These are phyloP conservation scores for Actinia tenebrosa DNA, from an alignment of 64 coral and sea anemone genomes.

Conservation along the genomic window DNA sequence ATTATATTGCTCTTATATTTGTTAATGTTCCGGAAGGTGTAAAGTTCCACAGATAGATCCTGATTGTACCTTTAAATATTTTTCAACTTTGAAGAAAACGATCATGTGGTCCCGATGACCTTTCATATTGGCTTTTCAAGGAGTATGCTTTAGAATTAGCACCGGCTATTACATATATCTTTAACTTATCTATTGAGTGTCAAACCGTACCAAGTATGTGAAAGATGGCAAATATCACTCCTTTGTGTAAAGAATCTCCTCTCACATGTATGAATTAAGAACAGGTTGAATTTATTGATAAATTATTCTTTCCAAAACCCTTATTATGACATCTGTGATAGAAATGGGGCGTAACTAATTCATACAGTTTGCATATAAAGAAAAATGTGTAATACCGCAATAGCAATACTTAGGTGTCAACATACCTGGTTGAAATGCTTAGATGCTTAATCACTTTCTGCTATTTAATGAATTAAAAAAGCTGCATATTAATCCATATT, in stretches of 20 bases:
- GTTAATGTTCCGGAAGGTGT: slow-evolving; percentile 12
- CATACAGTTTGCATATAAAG: too few relatives aligned
- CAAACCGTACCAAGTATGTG: slow-evolving; percentile 29
- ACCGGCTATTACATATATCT: slow-evolving; percentile 43
- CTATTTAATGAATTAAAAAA: not conserved
- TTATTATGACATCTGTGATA: slow-evolving; percentile 36
- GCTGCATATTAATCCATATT: too few relatives aligned
- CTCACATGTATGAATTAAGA: slow-evolving; percentile 22
- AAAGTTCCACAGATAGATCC: slow-evolving; percentile 27
- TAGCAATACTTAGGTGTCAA: too few relatives aligned
- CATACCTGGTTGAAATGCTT: too few relatives aligned
- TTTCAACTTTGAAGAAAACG: slow-evolving; percentile 13
- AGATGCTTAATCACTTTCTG: slow-evolving; percentile 16
- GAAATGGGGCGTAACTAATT: slow-evolving; percentile 32
- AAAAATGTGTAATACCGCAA: too few relatives aligned
- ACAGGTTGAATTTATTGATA: slow-evolving; percentile 24
- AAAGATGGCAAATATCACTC: slow-evolving; percentile 37
- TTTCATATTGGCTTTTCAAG: slow-evolving; percentile 29
- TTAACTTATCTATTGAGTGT: slow-evolving; percentile 24
- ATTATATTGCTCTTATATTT: not conserved
- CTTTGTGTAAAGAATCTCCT: slow-evolving; percentile 34
- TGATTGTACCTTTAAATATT: slow-evolving; percentile 7
- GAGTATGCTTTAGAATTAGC: slow-evolving; percentile 32
- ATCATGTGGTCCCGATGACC: slow-evolving; percentile 16
- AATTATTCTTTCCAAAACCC: slow-evolving; percentile 33